These are phyloP conservation scores for Gibbula magus DNA, from an alignment of 2,888 invertebrate species.

Conservation along the genomic window DNA sequence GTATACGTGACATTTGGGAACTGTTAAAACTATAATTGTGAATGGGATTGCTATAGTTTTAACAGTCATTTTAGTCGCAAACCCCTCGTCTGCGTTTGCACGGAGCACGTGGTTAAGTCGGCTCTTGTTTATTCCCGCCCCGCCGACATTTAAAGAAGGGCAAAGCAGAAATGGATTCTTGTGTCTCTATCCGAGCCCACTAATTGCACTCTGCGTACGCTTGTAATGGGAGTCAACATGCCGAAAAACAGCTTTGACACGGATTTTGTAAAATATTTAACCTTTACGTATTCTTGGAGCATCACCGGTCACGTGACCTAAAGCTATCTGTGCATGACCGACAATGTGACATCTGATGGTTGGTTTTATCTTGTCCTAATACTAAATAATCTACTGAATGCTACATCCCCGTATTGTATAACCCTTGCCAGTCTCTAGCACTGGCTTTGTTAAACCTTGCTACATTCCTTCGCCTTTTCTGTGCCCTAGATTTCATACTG, in stretches of 20 bases:
- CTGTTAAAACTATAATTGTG: conserved; percentile 9
- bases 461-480: no score
- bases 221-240: neutral
- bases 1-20: conserved; percentile 9
- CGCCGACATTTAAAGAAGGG: conserved; percentile 17
- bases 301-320: no score
- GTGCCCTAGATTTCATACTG: no score
- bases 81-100: neutral
- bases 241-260: neutral
- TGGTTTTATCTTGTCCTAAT: no score
- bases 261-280: neutral
- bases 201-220: neutral
- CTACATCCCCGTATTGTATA: no score
- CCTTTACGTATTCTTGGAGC: neutral
- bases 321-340: no score
- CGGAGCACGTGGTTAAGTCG: conserved; percentile 12
- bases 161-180: neutral
- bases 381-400: no score
- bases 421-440: no score
- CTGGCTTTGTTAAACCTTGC: no score
- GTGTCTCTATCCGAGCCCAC: neutral
- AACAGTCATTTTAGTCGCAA: conserved; percentile 6
- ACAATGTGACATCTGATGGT: no score
- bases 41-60: neutral
- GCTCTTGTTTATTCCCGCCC: neutral